Evolutionary conservation across 2,888 invertebrate species (phyloP).

Genomic region (Ormyrus nitidulus): DNA sequence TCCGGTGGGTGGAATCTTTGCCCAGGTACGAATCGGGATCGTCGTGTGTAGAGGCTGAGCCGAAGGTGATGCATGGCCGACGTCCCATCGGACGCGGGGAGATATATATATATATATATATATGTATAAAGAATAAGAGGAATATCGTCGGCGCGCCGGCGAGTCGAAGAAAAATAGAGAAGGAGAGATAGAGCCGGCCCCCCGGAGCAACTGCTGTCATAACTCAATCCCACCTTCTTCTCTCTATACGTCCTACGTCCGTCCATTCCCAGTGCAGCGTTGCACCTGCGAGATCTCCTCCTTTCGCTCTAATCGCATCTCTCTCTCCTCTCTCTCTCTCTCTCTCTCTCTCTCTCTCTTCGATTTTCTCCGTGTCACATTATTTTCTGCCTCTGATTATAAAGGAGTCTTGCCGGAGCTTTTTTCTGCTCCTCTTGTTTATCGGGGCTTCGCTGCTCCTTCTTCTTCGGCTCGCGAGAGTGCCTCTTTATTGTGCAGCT

Average conservation of each 20-base stretch:
- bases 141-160: slow-evolving; percentile 63
- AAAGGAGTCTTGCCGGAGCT: slow-evolving; percentile 34
- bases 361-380: slow-evolving; percentile 53
- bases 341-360: slow-evolving; percentile 30
- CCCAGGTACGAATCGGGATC: slow-evolving; percentile 70
- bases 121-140: slow-evolving; percentile 73
- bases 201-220: slow-evolving; percentile 75
- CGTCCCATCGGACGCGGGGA: slow-evolving; percentile 63
- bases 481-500: slow-evolving; percentile 38
- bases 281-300: slow-evolving; percentile 61
- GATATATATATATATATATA: slow-evolving; percentile 56
- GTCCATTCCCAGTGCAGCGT: slow-evolving; percentile 61
- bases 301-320: slow-evolving; percentile 47
- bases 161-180: background rate
- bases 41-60: slow-evolving; percentile 70
- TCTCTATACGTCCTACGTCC: slow-evolving; percentile 60
- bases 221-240: slow-evolving; percentile 75
- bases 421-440: slow-evolving; percentile 19
- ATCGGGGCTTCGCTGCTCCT: background rate
- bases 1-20: slow-evolving; percentile 71
- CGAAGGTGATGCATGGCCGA: slow-evolving; percentile 75
- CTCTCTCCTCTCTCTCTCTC: slow-evolving; percentile 41
- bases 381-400: slow-evolving; percentile 48
- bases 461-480: background rate
- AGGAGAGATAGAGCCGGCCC: slow-evolving; percentile 68